Base-by-base conservation (phyloP, 2,888 invertebrate species). In the Corythucha ciliata region DNA sequence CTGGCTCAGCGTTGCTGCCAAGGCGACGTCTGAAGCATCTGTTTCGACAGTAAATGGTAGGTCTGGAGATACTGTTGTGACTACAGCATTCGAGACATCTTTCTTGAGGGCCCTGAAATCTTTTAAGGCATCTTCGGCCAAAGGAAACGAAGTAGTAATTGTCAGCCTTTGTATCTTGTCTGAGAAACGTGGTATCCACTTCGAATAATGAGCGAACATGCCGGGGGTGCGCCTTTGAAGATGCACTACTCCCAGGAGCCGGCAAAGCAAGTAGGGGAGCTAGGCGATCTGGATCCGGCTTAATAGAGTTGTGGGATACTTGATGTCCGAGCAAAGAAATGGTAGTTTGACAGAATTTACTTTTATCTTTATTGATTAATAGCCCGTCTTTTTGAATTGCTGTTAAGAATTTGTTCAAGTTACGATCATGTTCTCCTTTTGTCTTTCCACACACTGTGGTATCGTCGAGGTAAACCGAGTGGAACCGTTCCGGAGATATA, bases 21-120 rank as follows among this genome's bases (percentile, higher is more conserved):
- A 29, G 29, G 29, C 29, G 29, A 29, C 8, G 8, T 29, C 10
- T 10, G 29, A 29, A 16, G 55, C 55, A 50, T 57, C 55, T 25
- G 53, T 57, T 20, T 56, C 57, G 7, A 57, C 55, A 1, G 27
- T 49, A 24, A 56, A 5, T 24, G 18, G 26, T 21, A 12, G 20
- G 16, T 18, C 12, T 29, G 25, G 22, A 22, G 22, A 18, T 3
- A 36, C 42, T 7, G 29, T 10, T 16, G 46, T 14, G 12, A 36
- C 6, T 6, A 27, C 14, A 22, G 46, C 6, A 29, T 29, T n/a
- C 8, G 29, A 8, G 8, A 29, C n/a, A 10, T 29, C 29, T 10
- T 8, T 29, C n/a, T 29, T 29, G 8, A 29, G 29, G 29, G 8
- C n/a, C n/a, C n/a, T n/a, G n/a, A 29, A 29, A 8, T 8, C 29